Percentiles rank a stretch among this genome's conserved stretches.
phyloP scores from a whole-genome alignment of 2,113 vertebrate species.

The Bos taurus region DNA sequence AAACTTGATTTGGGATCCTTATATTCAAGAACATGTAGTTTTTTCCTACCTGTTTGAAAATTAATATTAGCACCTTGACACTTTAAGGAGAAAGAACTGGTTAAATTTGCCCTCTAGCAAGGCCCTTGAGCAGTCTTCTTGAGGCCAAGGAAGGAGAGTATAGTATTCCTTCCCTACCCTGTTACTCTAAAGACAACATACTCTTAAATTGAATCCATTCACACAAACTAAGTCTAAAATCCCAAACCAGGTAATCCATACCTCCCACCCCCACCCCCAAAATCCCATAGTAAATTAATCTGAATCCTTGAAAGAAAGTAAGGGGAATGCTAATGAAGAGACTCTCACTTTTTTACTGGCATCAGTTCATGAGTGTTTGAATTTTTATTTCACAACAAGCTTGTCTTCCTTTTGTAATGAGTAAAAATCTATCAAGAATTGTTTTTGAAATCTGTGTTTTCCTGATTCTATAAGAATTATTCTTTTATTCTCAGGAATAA shows the following conservation, averaged over 20 bases:
- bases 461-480: background rate
- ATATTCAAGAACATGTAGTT: background rate
- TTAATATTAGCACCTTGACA: background rate
- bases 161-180: background rate
- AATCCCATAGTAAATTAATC: background rate
- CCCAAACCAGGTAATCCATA: background rate
- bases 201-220: background rate
- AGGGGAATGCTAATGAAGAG: background rate
- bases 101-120: background rate
- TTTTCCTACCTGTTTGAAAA: background rate
- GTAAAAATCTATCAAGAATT: background rate
- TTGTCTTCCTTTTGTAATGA: background rate
- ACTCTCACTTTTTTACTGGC: background rate
- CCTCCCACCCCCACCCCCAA: background rate
- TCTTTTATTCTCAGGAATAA: constrained; percentile 38
- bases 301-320: background rate
- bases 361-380: background rate
- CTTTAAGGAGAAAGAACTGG: background rate
- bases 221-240: background rate
- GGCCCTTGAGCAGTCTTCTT: background rate
- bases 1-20: background rate
- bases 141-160: background rate
- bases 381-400: background rate
- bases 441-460: constrained; percentile 19
- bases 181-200: background rate